Evolutionary conservation across 1,140 invertebrate species (phyloP).

Genomic region (Parasteatoda tepidariorum): DNA sequence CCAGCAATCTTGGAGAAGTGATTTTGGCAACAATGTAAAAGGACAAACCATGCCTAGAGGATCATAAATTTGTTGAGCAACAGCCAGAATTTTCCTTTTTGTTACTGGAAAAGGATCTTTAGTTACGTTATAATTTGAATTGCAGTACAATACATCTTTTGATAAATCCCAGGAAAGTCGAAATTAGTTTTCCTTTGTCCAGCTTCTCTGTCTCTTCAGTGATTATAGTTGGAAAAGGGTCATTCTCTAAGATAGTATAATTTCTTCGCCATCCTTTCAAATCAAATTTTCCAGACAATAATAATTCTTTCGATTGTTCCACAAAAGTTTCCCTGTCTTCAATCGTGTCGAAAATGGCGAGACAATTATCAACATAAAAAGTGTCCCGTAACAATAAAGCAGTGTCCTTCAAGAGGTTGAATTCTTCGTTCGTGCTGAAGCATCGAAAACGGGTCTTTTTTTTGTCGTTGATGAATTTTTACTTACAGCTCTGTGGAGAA

Average conservation of each 20-base stretch:
- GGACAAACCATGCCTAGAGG: too few species aligned
- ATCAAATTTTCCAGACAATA: too few species aligned
- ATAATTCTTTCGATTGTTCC: too few species aligned
- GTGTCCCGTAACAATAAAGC: background rate
- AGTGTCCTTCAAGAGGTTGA: background rate
- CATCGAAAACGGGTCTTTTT: slow-evolving; percentile 55
- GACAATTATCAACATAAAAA: slow-evolving; percentile 15
- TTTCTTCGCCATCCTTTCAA: background rate
- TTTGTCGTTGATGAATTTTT: slow-evolving; percentile 46
- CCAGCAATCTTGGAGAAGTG: too few species aligned
- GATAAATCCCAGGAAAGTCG: too few species aligned
- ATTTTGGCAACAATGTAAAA: too few species aligned
- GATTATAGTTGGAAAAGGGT: background rate
- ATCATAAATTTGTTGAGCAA: slow-evolving; percentile 37
- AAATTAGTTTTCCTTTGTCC: background rate
- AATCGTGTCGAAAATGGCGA: background rate
- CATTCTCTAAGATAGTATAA: background rate
- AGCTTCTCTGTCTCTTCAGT: background rate
- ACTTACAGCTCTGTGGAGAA: too few species aligned
- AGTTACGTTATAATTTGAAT: too few species aligned
- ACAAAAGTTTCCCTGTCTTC: background rate
- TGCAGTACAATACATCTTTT: too few species aligned
- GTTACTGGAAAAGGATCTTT: too few species aligned
- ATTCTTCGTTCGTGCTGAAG: too few species aligned
- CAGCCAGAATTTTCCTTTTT: background rate